Evolutionary conservation across 1,140 invertebrate species (phyloP), one percentile per base, ranked within the genome.

Genomic region (Calephelis virginiensis): DNA sequence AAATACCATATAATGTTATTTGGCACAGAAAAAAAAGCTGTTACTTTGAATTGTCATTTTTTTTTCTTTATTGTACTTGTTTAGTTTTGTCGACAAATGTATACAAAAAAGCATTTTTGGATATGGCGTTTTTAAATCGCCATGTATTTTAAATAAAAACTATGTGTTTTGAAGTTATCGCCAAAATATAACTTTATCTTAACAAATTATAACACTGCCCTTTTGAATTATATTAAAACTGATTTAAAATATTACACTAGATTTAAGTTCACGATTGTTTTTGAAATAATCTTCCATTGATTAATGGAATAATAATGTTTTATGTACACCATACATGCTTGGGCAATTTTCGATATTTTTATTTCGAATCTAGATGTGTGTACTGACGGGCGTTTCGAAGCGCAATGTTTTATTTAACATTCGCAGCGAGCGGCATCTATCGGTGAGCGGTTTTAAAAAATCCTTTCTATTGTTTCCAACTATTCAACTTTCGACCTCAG

Each of bases 251-350:
- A 53, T 53, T 53, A 28, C 63, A 56, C 40, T 53, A 64, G 38
- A 53, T 37, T 62, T 67, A 67, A 67, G 17, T 38, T 40, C 53
- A 67, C 49, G 49, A 45, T 61, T 66, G 14, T 37, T 67, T 43
- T 37, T 62, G 60, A 47, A 53, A 45, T 63, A 28, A 61, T 56
- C 37, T 61, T 46, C 60, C 49, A 56, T 49, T 56, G 40, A 62
- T 46, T 56, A 38, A 50, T 38, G 49, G 50, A 48, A 43, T 56
- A 45, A 62, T 37, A 61, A 64, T 43, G 45, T 68, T 64, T 63
- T 68, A 56, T 63, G 53, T 67, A 45, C 28, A 14, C 56, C 43
- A 62, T 59, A 67, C 61, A 70, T 66, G 63, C 63, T 75, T 69
- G 63, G 70, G 61, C 68, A 69, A 63, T 65, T 66, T 66, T 61